Base-by-base conservation (phyloP, 2,113 vertebrate genomes). In the Dicerorhinus sumatrensis region DNA sequence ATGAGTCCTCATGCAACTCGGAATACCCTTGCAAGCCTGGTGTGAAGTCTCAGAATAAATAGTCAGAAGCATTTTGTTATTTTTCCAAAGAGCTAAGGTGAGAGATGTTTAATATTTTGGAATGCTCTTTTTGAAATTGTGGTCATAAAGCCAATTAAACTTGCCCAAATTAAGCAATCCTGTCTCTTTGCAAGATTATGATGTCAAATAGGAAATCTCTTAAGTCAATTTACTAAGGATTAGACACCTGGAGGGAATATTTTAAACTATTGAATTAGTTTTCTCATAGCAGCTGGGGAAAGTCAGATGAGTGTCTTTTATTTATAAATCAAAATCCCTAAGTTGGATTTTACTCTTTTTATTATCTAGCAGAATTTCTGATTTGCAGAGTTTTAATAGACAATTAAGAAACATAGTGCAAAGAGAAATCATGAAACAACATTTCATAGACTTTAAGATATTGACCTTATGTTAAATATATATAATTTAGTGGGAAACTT, bases 201-300 rank as follows among this genome's bases (percentile, higher is more conserved):
- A 46, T 92, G 36, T 85, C 82, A 95, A 97, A 80, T 80, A 76
- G 42, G 17, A 97, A 97, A 95, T 94, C 72, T 96, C 82, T 94
- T 98, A 95, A 96, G 91, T 97, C 80, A 96, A 79, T 96, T 97
- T 97, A 96, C 96, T 94, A 96, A 97, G 48, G 69, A 94, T 98
- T 96, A 96, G 80, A 51, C 89, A 91, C 80, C 92, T 65, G 21
- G 60, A 91, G 60, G 48, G 46, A 92, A 76, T 95, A 96, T 91
- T 89, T 94, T 97, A 80, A 98, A 93, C 75, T 91, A 58, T 63
- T 80, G 20, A 76, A 97, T 97, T 69, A 90, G 13, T 17, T 92
- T 97, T 95, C 81, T 84, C 82, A 13, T 5, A 56, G 25, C 46
- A 94, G 10, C 48, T 88, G 56, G 3, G 36, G 46, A 69, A 93